Conservation (phyloP, 2,113 vertebrate genomes). For the Agapornis roseicollis region DNA sequence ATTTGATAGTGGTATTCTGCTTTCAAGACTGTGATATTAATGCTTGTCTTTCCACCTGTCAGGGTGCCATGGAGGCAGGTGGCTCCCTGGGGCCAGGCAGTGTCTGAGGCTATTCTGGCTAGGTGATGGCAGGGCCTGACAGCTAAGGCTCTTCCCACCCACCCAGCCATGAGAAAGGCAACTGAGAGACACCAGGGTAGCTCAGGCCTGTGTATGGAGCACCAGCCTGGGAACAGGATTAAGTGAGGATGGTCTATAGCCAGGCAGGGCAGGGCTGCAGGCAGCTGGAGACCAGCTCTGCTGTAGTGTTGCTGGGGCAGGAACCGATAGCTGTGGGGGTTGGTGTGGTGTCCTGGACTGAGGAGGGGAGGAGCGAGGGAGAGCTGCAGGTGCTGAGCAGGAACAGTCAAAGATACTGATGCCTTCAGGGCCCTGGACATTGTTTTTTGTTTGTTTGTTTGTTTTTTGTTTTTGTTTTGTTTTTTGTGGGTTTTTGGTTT, state of each 20-base stretch:
- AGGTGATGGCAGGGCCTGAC: too few relatives aligned
- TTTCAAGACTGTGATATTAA: not conserved
- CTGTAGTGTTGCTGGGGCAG: rapidly evolving
- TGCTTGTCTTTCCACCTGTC: not conserved
- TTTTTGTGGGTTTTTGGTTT: too few relatives aligned
- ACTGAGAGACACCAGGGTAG: rapidly evolving
- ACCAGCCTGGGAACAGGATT: not conserved
- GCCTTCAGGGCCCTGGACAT: not conserved
- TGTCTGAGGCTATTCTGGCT: rapidly evolving
- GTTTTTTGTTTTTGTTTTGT: too few relatives aligned
- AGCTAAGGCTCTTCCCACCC: rapidly evolving
- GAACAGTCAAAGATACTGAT: not conserved
- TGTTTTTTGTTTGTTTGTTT: too few relatives aligned
- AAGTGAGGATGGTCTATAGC: not conserved
- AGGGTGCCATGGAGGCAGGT: rapidly evolving
- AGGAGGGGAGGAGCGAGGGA: rapidly evolving
- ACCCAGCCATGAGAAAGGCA: not conserved
- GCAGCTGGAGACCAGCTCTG: not conserved
- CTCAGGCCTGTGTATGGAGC: rapidly evolving
- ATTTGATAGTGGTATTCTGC: not conserved
- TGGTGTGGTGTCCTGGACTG: too few relatives aligned
- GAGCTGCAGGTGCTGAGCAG: rapidly evolving
- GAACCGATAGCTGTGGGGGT: rapidly evolving
- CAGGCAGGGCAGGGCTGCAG: too few relatives aligned
- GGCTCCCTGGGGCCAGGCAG: not conserved